A percentile compares a stretch with the other conserved stretches of the same genome.
Conservation (phyloP, 1,140 invertebrate species). For the Anadara kagoshimensis region DNA sequence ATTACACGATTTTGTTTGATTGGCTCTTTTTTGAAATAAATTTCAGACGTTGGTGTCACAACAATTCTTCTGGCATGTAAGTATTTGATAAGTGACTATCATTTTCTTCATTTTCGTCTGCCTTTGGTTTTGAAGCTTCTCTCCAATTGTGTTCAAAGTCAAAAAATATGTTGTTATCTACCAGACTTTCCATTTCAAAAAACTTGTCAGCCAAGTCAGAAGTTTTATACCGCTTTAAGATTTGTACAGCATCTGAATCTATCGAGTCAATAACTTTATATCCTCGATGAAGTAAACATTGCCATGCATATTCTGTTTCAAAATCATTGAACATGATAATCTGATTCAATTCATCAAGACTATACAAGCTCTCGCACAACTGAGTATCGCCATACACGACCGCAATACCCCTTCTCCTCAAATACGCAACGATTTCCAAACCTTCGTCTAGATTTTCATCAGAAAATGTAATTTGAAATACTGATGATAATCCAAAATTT, state of each 20-base stretch:
- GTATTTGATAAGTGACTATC: background rate
- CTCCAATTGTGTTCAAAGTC: background rate
- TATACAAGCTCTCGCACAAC: no score
- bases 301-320: constrained; percentile 21
- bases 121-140: background rate
- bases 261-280: constrained; percentile 23
- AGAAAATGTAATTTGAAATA: no score
- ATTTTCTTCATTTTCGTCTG: background rate
- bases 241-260: background rate
- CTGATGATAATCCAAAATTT: no score
- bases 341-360: background rate
- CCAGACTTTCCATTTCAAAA: background rate
- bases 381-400: no score
- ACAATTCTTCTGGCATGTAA: constrained; percentile 4
- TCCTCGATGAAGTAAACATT: constrained; percentile 5
- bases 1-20: constrained; percentile 17
- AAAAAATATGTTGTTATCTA: constrained; percentile 6
- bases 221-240: background rate
- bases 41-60: constrained; percentile 13
- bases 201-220: background rate
- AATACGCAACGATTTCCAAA: no score
- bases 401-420: no score
- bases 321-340: background rate
- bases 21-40: constrained; percentile 12
- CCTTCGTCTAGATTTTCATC: no score